Conservation (phyloP, 2,113 vertebrate genomes). For the Serinus canaria region DNA sequence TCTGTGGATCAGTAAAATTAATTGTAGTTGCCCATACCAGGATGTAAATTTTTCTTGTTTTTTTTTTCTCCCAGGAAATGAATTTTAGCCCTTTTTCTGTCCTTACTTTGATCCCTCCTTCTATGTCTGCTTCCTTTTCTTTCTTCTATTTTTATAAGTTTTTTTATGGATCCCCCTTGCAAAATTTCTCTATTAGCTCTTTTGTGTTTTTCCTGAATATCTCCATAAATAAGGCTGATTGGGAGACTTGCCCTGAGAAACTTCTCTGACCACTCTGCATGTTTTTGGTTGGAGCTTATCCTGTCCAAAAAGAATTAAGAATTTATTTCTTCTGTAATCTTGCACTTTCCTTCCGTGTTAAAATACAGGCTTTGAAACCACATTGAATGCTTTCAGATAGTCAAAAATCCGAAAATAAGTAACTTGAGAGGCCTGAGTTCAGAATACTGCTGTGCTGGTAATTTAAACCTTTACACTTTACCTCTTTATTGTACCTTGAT, state of each 20-base stretch:
- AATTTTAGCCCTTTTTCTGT: not conserved
- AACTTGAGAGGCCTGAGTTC: not conserved
- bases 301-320: not conserved
- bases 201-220: not conserved
- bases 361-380: not conserved
- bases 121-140: not conserved
- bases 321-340: not conserved
- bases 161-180: not conserved
- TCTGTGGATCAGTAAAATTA: not conserved
- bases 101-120: not conserved
- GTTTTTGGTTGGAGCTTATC: not conserved
- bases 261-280: not conserved
- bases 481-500: not conserved
- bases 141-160: not conserved
- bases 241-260: not conserved
- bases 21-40: not conserved
- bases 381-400: not conserved
- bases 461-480: not conserved
- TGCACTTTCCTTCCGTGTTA: not conserved
- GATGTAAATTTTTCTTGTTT: not conserved
- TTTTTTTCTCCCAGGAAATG: not conserved
- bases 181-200: not conserved
- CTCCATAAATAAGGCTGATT: not conserved
- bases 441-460: not conserved
- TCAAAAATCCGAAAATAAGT: not conserved